Base-by-base conservation (phyloP, 2,888 invertebrate genomes). In the Nebria brevicollis region DNA sequence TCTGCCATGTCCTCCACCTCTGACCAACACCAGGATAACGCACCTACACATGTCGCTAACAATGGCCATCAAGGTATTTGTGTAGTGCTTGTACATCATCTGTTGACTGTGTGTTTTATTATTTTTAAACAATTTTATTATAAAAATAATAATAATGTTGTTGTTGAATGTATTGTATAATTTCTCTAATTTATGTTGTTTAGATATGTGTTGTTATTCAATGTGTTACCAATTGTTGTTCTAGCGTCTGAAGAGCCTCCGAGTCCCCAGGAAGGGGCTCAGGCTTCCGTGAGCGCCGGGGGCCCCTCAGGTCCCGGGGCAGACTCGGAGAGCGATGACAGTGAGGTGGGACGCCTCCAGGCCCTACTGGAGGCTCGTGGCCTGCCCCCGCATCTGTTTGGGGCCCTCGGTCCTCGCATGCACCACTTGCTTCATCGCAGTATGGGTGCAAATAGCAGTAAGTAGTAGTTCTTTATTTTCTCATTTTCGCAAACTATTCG, bases 351-450 rank as follows among this genome's bases (percentile, higher is more conserved):
- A 66, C 93, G 98, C 75, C 92, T 98, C 82, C 98, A 98, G 89
- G 98, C 98, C 34, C 90, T 98, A 85, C 91, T 98, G 77, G 98
- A 98, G 90, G 97, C 98, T 13, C 92, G 98, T 84, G 98, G 98
- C 41, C 89, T 98, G 84, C 98, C 98, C n/a, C 98, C 98, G 13
- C 98, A 98, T 88, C 92, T 99, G 83, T 97, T 99, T 86, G 98
- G 98, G 64, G 97, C 98, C 1, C 92, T 99, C 78, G 98, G 97
- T 0, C 97, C 98, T 74, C 93, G 98, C 77, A 97, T 99, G 97
- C 98, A 98, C 88, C 98, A 98, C 87, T 91, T 98, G 82, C 90
- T 98, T 83, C 98, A 98, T 88, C 92, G 98, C 85, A 97, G 97
- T 84, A 98, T 98, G 92, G 97, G 97, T 74, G 95, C 96, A 78